A percentile compares a stretch with the other conserved stretches of the same genome.
Evolutionary conservation across 64 coral and sea anemone genomes (phyloP).

Genomic region (Catalaphyllia jardinei): DNA sequence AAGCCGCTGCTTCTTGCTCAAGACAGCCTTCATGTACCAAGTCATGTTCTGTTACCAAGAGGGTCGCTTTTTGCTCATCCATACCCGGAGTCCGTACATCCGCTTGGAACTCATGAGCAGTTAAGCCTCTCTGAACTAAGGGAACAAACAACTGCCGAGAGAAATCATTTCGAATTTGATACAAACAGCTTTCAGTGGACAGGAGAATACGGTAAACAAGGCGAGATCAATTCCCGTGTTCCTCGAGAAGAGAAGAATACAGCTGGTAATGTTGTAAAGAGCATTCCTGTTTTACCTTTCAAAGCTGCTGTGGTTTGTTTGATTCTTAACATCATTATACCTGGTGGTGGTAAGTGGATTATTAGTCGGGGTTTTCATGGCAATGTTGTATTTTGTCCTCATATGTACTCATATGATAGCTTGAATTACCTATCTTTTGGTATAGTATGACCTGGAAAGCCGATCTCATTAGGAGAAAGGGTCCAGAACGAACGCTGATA

Average conservation of each 20-base stretch:
- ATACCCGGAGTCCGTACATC: slow-evolving; percentile 42
- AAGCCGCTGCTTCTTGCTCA: slow-evolving; percentile 55
- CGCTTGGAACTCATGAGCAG: slow-evolving; percentile 42
- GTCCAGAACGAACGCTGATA: too few species aligned
- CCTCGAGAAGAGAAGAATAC: not conserved
- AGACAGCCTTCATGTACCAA: slow-evolving; percentile 63
- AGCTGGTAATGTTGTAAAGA: not conserved
- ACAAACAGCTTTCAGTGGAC: not conserved
- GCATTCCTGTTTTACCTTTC: slow-evolving; percentile 54
- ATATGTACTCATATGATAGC: too few species aligned
- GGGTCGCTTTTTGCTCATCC: slow-evolving; percentile 53
- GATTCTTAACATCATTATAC: slow-evolving; percentile 44
- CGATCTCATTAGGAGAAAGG: too few species aligned
- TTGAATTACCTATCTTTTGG: too few species aligned
- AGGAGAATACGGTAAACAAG: not conserved
- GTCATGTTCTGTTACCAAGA: slow-evolving; percentile 52
- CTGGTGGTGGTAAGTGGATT: slow-evolving; percentile 47
- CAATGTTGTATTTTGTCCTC: not conserved
- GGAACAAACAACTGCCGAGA: not conserved
- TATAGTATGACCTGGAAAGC: too few species aligned
- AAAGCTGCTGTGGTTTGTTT: slow-evolving; percentile 68
- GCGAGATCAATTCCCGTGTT: not conserved
- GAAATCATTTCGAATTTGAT: slow-evolving; percentile 18
- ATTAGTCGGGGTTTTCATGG: not conserved
- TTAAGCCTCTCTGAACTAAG: slow-evolving; percentile 4